phyloP scores from a whole-genome alignment of 2,888 invertebrate species.

The Brachycybe producta region DNA sequence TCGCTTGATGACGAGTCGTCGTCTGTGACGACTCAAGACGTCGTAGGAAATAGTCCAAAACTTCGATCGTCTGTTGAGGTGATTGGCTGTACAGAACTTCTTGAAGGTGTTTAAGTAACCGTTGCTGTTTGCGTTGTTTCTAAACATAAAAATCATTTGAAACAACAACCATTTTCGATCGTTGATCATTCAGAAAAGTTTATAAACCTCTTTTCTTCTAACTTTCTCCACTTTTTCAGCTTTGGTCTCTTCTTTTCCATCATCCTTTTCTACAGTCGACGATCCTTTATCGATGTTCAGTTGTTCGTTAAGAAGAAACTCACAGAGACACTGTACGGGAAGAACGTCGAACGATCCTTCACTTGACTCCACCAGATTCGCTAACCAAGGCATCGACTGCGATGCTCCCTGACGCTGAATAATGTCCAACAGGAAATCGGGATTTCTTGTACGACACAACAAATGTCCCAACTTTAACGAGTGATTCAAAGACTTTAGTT shows the following conservation, averaged over 20 bases:
- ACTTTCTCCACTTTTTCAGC: conserved; percentile 37
- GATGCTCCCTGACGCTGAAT: conserved; percentile 64
- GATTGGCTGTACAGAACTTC: conserved; percentile 41
- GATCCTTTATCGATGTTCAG: conserved; percentile 16
- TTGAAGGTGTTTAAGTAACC: conserved; percentile 52
- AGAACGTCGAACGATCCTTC: conserved; percentile 77
- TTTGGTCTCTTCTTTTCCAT: conserved; percentile 40
- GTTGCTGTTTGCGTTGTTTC: conserved; percentile 61
- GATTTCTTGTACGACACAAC: conserved; percentile 73
- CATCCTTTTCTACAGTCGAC: conserved; percentile 26
- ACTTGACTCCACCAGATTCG: conserved; percentile 80
- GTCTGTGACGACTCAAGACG: conserved; percentile 69
- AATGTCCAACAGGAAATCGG: conserved; percentile 81
- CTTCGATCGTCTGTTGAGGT: conserved; percentile 55
- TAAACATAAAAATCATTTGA: conserved; percentile 25
- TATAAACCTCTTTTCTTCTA: conserved; percentile 28
- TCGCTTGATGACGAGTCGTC: conserved; percentile 61
- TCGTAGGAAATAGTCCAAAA: conserved; percentile 76
- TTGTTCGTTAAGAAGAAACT: conserved; percentile 58
- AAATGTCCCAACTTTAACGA: conserved; percentile 73
- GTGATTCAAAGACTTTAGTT: conserved; percentile 60
- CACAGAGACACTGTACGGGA: conserved; percentile 94
- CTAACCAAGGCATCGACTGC: conserved; percentile 94
- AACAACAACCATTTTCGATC: background rate
- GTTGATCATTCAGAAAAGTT: background rate